A percentile compares a stretch with the other conserved stretches of the same genome.
phyloP scores from a whole-genome alignment of 2,888 invertebrate species.

The Melanargia galathea region DNA sequence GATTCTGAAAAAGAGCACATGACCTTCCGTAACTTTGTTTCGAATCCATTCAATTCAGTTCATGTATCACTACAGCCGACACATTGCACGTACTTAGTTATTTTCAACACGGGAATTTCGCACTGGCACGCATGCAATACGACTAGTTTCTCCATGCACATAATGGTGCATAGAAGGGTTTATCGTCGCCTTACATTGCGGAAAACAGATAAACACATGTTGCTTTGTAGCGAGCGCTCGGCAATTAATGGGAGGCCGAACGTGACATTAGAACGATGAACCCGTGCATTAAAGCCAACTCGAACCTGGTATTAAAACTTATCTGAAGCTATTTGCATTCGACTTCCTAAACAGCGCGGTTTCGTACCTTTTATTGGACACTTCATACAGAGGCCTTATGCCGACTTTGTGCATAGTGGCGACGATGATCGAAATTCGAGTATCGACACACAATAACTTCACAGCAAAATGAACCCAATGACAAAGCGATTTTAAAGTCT shows the following conservation, averaged over 20 bases:
- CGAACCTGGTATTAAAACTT: slow-evolving; percentile 77
- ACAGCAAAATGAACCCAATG: too few species aligned
- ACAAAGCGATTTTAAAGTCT: too few species aligned
- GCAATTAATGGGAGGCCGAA: slow-evolving; percentile 79
- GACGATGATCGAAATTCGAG: too few species aligned
- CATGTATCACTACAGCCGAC: slow-evolving; percentile 22
- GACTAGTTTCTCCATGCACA: slow-evolving; percentile 25
- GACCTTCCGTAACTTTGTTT: slow-evolving; percentile 35
- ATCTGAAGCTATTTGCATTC: slow-evolving; percentile 79
- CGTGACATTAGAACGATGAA: slow-evolving; percentile 79
- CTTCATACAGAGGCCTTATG: too few species aligned
- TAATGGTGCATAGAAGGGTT: slow-evolving; percentile 35
- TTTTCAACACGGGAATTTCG: slow-evolving; percentile 18
- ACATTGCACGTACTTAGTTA: slow-evolving; percentile 2
- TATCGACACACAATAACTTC: too few species aligned
- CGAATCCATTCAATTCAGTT: slow-evolving; percentile 33
- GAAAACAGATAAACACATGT: slow-evolving; percentile 68
- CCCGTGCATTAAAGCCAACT: slow-evolving; percentile 70
- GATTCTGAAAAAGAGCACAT: slow-evolving; percentile 18
- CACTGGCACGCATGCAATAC: slow-evolving; percentile 26
- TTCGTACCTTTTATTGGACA: slow-evolving; percentile 52
- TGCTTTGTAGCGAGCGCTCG: slow-evolving; percentile 63
- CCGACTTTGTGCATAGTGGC: too few species aligned
- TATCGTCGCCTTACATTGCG: slow-evolving; percentile 47
- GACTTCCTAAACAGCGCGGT: slow-evolving; percentile 72